phyloP scores from a whole-genome alignment of 23 tunicate genomes.

The Clavelina lepadiformis region DNA sequence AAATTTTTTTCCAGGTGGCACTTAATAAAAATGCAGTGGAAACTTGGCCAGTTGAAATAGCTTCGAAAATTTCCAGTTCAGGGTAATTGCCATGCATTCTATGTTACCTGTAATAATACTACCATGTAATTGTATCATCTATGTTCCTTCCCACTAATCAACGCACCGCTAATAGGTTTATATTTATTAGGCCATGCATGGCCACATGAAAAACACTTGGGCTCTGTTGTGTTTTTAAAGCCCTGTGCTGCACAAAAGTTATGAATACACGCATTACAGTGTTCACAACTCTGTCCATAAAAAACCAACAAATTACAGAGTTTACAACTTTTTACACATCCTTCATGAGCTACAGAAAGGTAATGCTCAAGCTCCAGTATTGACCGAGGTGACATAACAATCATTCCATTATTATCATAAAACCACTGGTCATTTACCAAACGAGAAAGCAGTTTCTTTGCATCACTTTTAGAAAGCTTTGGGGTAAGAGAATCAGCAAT shows the following conservation, averaged over 20 bases:
- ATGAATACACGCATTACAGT: constrained; percentile 50
- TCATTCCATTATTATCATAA: constrained; percentile 48
- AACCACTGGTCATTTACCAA: constrained; percentile 60
- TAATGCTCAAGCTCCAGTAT: constrained; percentile 64
- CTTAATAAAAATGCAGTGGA: too few relatives aligned
- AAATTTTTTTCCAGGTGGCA: too few relatives aligned
- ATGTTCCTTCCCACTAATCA: too few relatives aligned
- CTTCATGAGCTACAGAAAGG: constrained; percentile 19
- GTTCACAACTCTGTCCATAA: constrained; percentile 30
- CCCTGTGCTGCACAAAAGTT: constrained; percentile 49
- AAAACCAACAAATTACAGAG: constrained; percentile 60
- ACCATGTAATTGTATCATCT: too few relatives aligned
- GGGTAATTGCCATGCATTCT: too few relatives aligned
- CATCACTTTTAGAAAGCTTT: constrained; percentile 55
- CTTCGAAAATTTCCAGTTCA: too few relatives aligned
- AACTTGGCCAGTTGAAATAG: too few relatives aligned
- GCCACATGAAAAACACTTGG: constrained; percentile 33
- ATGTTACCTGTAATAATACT: too few relatives aligned
- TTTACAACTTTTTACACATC: constrained; percentile 21
- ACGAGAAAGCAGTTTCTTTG: constrained; percentile 27
- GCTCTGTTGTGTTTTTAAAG: constrained; percentile 7
- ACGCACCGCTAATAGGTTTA: too few relatives aligned
- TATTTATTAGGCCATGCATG: too few relatives aligned
- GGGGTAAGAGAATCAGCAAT: constrained; percentile 50
- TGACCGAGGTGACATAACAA: constrained; percentile 51